A percentile compares a stretch with the other conserved stretches of the same genome.
phyloP scores from a whole-genome alignment of 2,888 invertebrate species.

The Patella pellucida region DNA sequence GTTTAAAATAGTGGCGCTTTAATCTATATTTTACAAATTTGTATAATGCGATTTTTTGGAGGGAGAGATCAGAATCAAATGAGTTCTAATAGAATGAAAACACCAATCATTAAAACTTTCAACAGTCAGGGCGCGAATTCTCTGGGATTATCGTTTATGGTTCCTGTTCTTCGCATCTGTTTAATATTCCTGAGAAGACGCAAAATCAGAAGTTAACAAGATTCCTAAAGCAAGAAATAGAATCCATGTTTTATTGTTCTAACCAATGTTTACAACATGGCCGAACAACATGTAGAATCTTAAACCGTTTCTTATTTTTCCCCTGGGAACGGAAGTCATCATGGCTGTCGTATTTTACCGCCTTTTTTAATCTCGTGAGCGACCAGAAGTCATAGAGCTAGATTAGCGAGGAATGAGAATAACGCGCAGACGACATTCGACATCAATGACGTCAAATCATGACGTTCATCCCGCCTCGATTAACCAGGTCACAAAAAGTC shows the following conservation, averaged over 20 bases:
- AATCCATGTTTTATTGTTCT: background rate
- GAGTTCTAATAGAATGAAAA: no score
- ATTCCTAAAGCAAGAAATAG: no score
- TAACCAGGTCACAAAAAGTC: conserved; percentile 9
- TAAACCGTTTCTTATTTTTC: background rate
- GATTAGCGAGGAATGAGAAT: conserved; percentile 2
- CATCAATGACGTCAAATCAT: background rate
- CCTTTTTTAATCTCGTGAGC: background rate
- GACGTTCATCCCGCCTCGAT: background rate
- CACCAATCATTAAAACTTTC: no score
- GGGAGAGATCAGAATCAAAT: no score
- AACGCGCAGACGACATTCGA: background rate
- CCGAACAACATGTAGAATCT: background rate
- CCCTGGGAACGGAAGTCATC: background rate
- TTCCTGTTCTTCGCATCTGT: no score
- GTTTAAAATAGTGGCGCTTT: no score
- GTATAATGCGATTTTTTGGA: no score
- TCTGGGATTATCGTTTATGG: no score
- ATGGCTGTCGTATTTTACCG: background rate
- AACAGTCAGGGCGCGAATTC: no score
- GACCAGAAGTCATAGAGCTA: background rate
- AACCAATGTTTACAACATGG: background rate
- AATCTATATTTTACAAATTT: no score
- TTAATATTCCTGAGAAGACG: no score
- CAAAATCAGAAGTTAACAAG: no score